A percentile compares a stretch with the other conserved stretches of the same genome.
Conservation (phyloP, 2,797 vertebrate species). For the Alosa sapidissima region DNA sequence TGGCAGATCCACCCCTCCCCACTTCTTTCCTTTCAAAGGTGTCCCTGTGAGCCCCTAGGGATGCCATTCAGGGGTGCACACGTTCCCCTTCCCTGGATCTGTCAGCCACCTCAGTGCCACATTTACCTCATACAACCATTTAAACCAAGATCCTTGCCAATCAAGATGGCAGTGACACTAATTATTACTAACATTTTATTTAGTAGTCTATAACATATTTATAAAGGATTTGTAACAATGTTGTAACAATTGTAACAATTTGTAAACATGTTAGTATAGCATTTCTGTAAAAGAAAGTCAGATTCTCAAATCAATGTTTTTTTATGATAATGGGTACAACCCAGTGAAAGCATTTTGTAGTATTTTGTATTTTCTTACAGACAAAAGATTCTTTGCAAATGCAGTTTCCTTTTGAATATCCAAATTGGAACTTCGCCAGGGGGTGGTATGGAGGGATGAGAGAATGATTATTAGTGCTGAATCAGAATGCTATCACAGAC, state of each 20-base stretch:
- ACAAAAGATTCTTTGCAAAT: neutral
- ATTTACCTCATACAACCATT: neutral
- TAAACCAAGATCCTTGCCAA: neutral
- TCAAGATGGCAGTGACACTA: neutral
- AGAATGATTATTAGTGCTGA: neutral
- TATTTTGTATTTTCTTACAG: neutral
- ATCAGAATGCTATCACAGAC: neutral
- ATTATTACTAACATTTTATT: too few relatives aligned
- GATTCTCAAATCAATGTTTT: neutral
- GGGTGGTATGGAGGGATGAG: neutral
- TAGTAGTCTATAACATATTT: neutral
- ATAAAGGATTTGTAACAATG: neutral
- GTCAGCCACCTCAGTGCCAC: neutral
- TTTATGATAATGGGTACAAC: neutral
- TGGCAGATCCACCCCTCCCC: neutral
- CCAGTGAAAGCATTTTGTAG: neutral
- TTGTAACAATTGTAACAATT: neutral
- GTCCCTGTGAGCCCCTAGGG: neutral
- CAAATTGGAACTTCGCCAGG: neutral
- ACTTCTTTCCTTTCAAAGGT: neutral
- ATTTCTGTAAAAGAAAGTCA: neutral
- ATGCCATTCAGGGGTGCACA: neutral
- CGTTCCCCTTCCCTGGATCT: neutral
- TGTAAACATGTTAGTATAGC: neutral
- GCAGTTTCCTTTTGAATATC: too few relatives aligned